Base-by-base conservation (phyloP, 2,113 vertebrate species). In the Cavia aperea region DNA sequence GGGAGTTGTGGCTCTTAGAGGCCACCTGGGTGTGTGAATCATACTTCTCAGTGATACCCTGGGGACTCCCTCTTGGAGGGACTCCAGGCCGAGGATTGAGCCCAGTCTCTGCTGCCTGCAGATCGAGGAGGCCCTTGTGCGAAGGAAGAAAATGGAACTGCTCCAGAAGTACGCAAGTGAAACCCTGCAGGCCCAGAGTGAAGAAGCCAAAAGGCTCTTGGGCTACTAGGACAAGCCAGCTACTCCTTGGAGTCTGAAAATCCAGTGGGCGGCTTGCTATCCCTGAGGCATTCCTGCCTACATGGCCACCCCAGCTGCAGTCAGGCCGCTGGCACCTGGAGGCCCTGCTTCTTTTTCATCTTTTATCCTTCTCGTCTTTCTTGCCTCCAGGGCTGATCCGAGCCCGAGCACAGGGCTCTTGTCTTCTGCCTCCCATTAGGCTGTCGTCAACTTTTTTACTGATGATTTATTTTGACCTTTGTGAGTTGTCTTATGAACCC, bases 141-240 rank as follows among this genome's bases (percentile, higher is more conserved):
- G 98, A 70, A 98, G 99, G 93, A 99, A 99, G 98, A 99, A 99
- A 98, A 99, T 99, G 99, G 99, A 99, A 94, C 96, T 99, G 65
- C 97, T 99, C 46, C 98, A 99, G 97, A 99, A 99, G n/a, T 99
- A 99, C 0, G 98, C 99, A 91, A 99, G 99, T 31, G 99, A 99
- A 96, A 98, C 98, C 19, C 97, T 99, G n/a, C 98, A 99, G 98
- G 99, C 99, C 5, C 99, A 99, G 96, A 99, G 99, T 0, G 98
- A 99, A 86, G 98, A 99, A 39, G 99, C 99, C 84, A 98, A 97
- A 94, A 97, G 98, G 6, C 98, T 99, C 16, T 46, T 99, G 81
- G 99, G 99, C 1, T 90, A 99, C 66, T 99, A 97, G 97, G n/a
- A 21, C 2, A 5, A 84, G n/a, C 19, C 0, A 63, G 58, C 39